Base-by-base conservation (phyloP, 2,113 vertebrate genomes). In the Tragelaphus buxtoni region DNA sequence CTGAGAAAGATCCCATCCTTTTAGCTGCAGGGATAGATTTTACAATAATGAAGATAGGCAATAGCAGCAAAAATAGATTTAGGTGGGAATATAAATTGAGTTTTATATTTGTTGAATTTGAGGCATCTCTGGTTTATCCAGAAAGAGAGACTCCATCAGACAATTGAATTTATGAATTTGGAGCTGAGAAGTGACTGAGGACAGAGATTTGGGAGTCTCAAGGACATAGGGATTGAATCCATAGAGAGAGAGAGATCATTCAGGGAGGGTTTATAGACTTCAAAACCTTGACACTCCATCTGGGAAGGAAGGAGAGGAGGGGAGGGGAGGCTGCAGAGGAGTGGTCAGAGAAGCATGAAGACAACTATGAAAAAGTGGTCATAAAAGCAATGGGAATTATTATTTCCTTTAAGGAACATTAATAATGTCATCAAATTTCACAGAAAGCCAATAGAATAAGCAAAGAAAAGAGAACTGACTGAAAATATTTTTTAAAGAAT, bases 41-140 rank as follows among this genome's bases (percentile, higher is more conserved):
- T 72, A 5, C 5, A 92, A 2, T 88, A 72, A 69, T 30, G 4
- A 88, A 84, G 42, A 81, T 86, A 85, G 32, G 45, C 39, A 74
- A 16, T 80, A 79, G 13, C 45, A 65, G n/a, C 42, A 94, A 72
- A 45, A 89, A n/a, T 65, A 89, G 56, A 63, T 60, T 80, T 72
- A 58, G 32, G 16, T 83, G 32, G 72, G 9, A 90, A 61, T 53
- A 89, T 63, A 82, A 63, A 74, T 63, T 80, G 49, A 79, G 28
- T 47, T 96, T 92, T 77, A 35, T 35, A 53, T 89, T 95, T 92
- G n/a, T 95, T 79, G 84, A 72, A 60, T 84, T 92, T 85, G 65
- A 63, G 53, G 9, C 45, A 30, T 80, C 45, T 88, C 60, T 69
- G 30, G 10, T 18, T 88, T 94, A 77, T 92, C 35, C 35, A 84